Evolutionary conservation across 2,113 vertebrate genomes (phyloP).

Genomic region (Paracanthobrama guichenoti): DNA sequence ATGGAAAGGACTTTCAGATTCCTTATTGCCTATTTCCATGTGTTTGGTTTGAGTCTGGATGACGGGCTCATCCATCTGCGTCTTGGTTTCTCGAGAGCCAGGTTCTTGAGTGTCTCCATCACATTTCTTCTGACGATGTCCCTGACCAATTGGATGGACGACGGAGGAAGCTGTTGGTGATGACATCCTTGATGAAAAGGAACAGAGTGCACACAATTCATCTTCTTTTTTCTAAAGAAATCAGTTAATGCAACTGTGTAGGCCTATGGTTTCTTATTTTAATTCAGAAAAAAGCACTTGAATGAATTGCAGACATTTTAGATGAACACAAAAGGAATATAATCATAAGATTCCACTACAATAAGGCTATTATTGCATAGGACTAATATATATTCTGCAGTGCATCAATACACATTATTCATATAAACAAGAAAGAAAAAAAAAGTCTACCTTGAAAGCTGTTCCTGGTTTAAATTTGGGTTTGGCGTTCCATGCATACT

Average conservation of each 20-base stretch:
- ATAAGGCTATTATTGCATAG: not conserved
- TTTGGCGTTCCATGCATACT: not conserved
- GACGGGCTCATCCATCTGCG: not conserved
- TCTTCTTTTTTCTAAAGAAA: not conserved
- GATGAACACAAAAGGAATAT: not conserved
- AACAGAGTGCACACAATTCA: not conserved
- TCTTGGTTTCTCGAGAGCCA: not conserved
- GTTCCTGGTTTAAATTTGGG: not conserved
- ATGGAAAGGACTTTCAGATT: not conserved
- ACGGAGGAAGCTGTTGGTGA: not conserved
- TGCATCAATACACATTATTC: not conserved
- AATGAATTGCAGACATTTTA: not conserved
- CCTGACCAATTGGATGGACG: not conserved
- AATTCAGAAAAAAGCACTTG: not conserved
- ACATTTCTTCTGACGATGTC: not conserved
- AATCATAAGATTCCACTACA: not conserved
- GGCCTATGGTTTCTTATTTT: not conserved
- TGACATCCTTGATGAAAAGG: constrained; percentile 2
- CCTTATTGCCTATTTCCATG: not conserved
- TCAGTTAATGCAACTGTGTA: not conserved
- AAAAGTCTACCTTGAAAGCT: not conserved
- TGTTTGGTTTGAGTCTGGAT: not conserved
- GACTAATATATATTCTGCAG: not conserved
- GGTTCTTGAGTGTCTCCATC: not conserved
- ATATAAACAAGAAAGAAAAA: not conserved